Evolutionary conservation across 2,113 vertebrate species (phyloP).

Genomic region (Channa maculata): DNA sequence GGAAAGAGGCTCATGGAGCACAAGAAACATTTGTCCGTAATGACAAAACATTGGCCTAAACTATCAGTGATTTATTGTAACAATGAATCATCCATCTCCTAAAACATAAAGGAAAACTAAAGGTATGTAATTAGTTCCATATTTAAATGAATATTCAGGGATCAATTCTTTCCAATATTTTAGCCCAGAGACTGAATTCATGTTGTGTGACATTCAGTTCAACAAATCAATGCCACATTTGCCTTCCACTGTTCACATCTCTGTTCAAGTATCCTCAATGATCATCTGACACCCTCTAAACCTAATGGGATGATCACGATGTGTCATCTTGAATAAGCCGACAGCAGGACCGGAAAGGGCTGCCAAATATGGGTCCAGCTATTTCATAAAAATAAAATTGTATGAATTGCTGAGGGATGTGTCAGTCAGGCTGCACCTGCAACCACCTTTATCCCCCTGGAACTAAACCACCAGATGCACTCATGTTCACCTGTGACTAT

Average conservation of each 20-base stretch:
- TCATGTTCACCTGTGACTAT: too few species aligned
- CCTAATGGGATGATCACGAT: not conserved
- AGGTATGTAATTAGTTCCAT: slow-evolving; percentile 14
- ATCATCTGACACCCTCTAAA: slow-evolving; percentile 5
- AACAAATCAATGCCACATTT: slow-evolving; percentile 17
- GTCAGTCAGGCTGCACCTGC: too few species aligned
- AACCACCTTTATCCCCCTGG: too few species aligned
- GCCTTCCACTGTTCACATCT: not conserved
- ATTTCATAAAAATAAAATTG: too few species aligned
- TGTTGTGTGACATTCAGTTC: slow-evolving; percentile 17
- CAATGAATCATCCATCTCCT: not conserved
- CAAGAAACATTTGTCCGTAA: too few species aligned
- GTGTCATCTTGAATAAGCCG: not conserved
- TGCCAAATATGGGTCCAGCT: too few species aligned
- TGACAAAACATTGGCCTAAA: not conserved
- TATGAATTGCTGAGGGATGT: too few species aligned
- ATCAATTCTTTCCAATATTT: too few species aligned
- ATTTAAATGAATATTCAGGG: slow-evolving; percentile 2
- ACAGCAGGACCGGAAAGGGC: too few species aligned
- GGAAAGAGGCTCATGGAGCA: too few species aligned
- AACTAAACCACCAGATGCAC: too few species aligned
- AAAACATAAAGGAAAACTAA: slow-evolving; percentile 9
- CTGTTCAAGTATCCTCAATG: not conserved
- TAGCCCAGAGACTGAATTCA: not conserved
- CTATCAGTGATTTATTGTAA: not conserved